Evolutionary conservation across 1,140 invertebrate species (phyloP).

Genomic region (Zaprionus ornatus): DNA sequence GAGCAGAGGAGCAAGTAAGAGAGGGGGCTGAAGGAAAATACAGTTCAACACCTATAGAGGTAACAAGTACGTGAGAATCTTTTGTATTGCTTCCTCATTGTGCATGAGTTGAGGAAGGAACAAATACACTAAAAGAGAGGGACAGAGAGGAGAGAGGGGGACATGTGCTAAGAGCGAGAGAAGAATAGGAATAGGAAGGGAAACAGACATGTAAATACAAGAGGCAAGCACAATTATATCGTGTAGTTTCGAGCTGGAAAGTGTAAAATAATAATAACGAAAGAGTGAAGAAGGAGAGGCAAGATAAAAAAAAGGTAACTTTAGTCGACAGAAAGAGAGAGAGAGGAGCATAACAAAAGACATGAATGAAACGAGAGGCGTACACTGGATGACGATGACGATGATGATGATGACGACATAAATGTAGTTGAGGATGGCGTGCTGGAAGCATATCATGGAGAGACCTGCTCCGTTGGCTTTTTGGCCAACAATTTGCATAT

Average conservation of each 20-base stretch:
- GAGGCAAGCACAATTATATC: constrained; percentile 52
- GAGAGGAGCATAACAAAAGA: constrained; percentile 46
- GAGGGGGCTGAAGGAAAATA: constrained; percentile 23
- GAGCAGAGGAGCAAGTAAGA: neutral
- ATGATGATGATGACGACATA: constrained; percentile 31
- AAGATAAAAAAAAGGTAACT: constrained; percentile 27
- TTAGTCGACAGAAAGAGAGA: constrained; percentile 37
- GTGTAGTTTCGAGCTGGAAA: constrained; percentile 60
- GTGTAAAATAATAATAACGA: constrained; percentile 48
- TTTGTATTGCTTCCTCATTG: constrained; percentile 75
- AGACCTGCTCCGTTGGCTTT: constrained; percentile 35
- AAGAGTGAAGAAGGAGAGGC: neutral
- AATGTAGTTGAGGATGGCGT: constrained; percentile 44
- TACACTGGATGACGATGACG: constrained; percentile 18
- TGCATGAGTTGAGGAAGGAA: constrained; percentile 47
- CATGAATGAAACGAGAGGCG: constrained; percentile 57
- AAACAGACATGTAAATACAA: constrained; percentile 37
- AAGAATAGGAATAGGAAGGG: constrained; percentile 15
- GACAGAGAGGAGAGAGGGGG: neutral
- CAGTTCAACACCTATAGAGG: constrained; percentile 70
- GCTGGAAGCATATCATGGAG: constrained; percentile 28
- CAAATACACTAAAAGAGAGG: constrained; percentile 25
- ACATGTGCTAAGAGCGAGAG: neutral
- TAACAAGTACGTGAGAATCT: constrained; percentile 76
- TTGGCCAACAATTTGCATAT: constrained; percentile 69